These are phyloP conservation scores for Muricea muricata DNA, from an alignment of 92 coral and sea anemone species.

Conservation along the genomic window DNA sequence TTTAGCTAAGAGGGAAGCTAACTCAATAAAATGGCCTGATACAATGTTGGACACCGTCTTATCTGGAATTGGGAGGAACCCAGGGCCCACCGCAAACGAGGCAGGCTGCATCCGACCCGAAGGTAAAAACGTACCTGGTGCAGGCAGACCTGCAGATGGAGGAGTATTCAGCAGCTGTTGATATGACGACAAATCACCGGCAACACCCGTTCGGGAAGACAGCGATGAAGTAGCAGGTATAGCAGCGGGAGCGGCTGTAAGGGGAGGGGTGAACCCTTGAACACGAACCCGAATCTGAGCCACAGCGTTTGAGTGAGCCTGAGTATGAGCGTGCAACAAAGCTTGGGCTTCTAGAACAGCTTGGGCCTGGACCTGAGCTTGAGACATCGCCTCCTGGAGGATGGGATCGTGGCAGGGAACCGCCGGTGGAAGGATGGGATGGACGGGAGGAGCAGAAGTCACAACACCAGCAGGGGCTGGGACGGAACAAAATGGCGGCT, in stretches of 20 bases:
- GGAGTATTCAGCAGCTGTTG: background rate
- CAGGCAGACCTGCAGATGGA: background rate
- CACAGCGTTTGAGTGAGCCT: background rate
- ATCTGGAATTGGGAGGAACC: slow-evolving; percentile 1
- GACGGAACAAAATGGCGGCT: no score
- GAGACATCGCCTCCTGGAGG: no score
- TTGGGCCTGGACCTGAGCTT: background rate
- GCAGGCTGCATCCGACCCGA: background rate
- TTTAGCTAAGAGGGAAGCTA: background rate
- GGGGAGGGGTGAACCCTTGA: no score
- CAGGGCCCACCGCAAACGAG: background rate
- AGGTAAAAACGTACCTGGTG: background rate
- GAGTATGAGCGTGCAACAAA: background rate
- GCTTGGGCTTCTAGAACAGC: no score
- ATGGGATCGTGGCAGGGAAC: no score
- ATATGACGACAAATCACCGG: background rate
- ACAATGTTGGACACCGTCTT: background rate
- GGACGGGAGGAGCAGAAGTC: no score
- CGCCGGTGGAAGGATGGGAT: no score
- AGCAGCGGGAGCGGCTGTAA: no score
- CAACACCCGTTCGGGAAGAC: no score
- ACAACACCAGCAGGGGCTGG: no score
- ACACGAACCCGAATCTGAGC: background rate
- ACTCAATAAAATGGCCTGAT: background rate
- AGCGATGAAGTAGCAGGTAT: no score